Base-by-base conservation (phyloP, 1,140 invertebrate species). In the Drosophila kanapiae region DNA sequence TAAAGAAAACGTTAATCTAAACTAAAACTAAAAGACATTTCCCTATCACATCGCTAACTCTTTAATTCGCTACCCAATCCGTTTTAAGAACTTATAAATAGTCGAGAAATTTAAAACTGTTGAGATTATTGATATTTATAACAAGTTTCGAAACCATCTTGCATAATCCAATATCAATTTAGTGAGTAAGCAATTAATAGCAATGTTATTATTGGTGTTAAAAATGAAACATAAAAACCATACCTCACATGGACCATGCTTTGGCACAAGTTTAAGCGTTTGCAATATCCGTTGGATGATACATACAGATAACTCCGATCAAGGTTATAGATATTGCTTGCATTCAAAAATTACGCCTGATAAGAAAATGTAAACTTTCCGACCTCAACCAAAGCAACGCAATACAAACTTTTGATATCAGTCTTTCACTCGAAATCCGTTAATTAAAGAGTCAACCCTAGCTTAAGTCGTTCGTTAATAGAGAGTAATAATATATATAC, bases 171-270 rank as follows among this genome's bases (percentile, higher is more conserved):
- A 37, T 70, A 38, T 35, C 8, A 31, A 38, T n/a, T 4, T 58
- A 51, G 29, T 42, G 3, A 11, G 29, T 43, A 54, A 57, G 35
- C 33, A 40, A 45, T 58, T 58, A 33, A 68, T 67, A 51, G 18
- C 45, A 49, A 72, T 37, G 42, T 42, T 71, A 35, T 40, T 37
- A n/a, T 38, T 9, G 13, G 18, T 37, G 31, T 53, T 53, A 16
- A 37, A 67, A 54, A 31, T 7, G 23, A 23, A 23, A 56, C 68
- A 31, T 56, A 27, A 18, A 23, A 23, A 53, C 33, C 33, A 45
- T 68, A 70, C 63, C 68, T 47, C 49, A 69, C 42, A 57, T 29
- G 53, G 49, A 70, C 67, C 54, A 71, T 48, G 51, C 69, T 59
- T 59, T 72, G 53, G 43, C 54, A 71, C 67, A 59, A 48, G 9